These are phyloP conservation scores for Chromis chromis DNA, from an alignment of 2,797 vertebrate genomes.

Conservation along the genomic window DNA sequence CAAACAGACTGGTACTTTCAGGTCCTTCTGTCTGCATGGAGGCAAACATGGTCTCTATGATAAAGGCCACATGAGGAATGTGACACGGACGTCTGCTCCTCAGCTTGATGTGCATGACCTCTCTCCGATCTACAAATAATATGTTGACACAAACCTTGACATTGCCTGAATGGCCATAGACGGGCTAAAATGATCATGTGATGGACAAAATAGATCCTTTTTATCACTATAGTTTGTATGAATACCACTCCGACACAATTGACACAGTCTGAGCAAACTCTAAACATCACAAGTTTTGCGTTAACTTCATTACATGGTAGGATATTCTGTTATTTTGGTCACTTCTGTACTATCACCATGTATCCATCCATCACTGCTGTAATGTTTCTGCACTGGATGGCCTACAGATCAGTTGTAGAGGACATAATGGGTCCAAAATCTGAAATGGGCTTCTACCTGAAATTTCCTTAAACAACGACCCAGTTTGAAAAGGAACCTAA, in stretches of 20 bases:
- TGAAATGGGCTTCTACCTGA: too few relatives aligned
- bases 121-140: slow-evolving; percentile 63
- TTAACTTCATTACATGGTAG: too few relatives aligned
- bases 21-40: slow-evolving; percentile 34
- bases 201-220: not conserved
- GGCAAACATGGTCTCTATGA: slow-evolving; percentile 59
- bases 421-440: not conserved
- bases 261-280: not conserved
- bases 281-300: not conserved
- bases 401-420: too few relatives aligned
- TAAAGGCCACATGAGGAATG: slow-evolving; percentile 81
- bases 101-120: slow-evolving; percentile 64
- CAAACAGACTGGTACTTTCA: slow-evolving; percentile 38
- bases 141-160: slow-evolving; percentile 58
- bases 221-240: too few relatives aligned
- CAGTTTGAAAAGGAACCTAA: too few relatives aligned
- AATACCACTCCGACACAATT: not conserved
- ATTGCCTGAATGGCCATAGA: slow-evolving; percentile 28
- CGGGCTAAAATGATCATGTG: not conserved
- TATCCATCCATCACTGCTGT: not conserved
- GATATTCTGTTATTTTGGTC: too few relatives aligned
- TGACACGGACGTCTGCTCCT: slow-evolving; percentile 62
- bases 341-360: too few relatives aligned
- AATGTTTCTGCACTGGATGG: not conserved
- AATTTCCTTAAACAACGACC: too few relatives aligned